phyloP scores from a whole-genome alignment of 1,140 invertebrate species.

The Luehdorfia chinensis region DNA sequence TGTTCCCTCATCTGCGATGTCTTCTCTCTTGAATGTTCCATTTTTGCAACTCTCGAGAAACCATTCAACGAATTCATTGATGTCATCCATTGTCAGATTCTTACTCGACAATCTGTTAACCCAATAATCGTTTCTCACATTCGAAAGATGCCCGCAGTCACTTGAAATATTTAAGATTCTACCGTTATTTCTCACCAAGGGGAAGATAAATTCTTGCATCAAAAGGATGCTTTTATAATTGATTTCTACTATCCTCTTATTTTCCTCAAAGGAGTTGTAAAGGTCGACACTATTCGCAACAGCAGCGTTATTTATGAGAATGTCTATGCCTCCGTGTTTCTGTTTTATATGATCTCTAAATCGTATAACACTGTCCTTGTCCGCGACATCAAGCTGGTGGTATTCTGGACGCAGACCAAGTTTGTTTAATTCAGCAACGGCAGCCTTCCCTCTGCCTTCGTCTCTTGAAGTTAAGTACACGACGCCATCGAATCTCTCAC shows the following conservation, averaged over 20 bases:
- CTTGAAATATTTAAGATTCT: constrained; percentile 81
- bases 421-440: constrained; percentile 75
- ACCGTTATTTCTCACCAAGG: constrained; percentile 81
- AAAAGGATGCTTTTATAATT: constrained; percentile 83
- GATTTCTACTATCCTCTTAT: constrained; percentile 79
- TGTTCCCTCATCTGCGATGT: constrained; percentile 76
- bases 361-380: constrained; percentile 78
- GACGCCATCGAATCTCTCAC: constrained; percentile 79
- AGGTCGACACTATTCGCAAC: constrained; percentile 80
- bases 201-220: constrained; percentile 81
- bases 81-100: constrained; percentile 76
- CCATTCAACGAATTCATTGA: constrained; percentile 79
- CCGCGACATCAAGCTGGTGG: constrained; percentile 83
- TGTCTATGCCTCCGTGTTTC: constrained; percentile 85
- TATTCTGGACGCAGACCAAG: constrained; percentile 74
- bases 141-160: constrained; percentile 61
- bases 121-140: constrained; percentile 75
- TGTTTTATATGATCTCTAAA: constrained; percentile 80
- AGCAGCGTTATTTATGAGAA: constrained; percentile 90
- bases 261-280: constrained; percentile 80
- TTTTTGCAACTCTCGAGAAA: constrained; percentile 77
- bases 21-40: constrained; percentile 59
- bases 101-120: constrained; percentile 71
- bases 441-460: constrained; percentile 70
- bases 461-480: constrained; percentile 81